These are phyloP conservation scores for Pachyuromys duprasi DNA, from an alignment of 2,797 vertebrate species.

Conservation along the genomic window DNA sequence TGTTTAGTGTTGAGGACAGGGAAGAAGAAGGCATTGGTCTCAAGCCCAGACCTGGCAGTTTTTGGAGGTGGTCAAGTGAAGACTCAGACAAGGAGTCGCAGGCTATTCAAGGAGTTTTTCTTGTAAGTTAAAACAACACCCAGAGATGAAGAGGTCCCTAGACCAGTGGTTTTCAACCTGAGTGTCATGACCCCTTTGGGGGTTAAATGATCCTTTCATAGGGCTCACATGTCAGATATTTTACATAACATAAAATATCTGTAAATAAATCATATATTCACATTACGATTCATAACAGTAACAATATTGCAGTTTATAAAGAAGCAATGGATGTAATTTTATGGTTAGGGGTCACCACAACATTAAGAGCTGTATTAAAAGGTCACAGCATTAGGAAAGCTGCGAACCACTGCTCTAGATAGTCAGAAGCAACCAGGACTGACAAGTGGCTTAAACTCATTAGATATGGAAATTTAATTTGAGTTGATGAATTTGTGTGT, in stretches of 20 bases:
- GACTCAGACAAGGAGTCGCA: neutral
- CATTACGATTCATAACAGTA: neutral
- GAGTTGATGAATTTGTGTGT: neutral
- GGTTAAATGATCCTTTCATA: neutral
- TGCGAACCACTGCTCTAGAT: neutral
- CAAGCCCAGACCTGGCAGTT: accelerated
- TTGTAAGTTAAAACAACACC: neutral
- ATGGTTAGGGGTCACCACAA: neutral
- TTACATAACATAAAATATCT: neutral
- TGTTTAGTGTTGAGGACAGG: too few relatives aligned
- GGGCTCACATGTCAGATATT: neutral
- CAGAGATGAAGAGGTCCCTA: neutral
- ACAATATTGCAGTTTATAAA: neutral
- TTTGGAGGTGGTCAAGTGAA: neutral
- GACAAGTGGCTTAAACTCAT: neutral
- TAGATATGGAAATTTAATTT: neutral
- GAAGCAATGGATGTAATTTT: neutral
- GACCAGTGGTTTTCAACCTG: neutral
- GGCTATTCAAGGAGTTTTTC: neutral
- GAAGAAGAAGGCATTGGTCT: neutral
- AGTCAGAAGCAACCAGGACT: neutral
- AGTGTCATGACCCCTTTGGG: neutral
- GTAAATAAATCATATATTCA: neutral
- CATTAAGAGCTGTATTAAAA: neutral
- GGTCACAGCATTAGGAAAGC: neutral